phyloP scores from a whole-genome alignment of 1,140 invertebrate species.

The Brachionus sp. region DNA sequence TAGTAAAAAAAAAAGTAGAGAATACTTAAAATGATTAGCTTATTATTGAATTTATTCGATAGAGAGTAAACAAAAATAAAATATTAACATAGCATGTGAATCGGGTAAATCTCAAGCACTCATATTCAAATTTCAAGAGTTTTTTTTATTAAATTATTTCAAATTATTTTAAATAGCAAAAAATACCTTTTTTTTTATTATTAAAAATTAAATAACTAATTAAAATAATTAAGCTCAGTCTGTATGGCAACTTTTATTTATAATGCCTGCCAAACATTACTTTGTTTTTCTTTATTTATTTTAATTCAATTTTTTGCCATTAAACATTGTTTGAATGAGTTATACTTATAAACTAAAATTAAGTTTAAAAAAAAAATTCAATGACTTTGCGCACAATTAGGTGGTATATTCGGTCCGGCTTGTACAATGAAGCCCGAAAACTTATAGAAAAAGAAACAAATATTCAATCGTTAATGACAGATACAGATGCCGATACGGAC shows the following conservation, averaged over 20 bases:
- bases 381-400: background rate
- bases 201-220: constrained; percentile 10
- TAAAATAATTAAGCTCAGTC: constrained; percentile 18
- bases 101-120: background rate
- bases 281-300: constrained; percentile 2
- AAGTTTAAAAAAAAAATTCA: background rate
- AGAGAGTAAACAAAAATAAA: background rate
- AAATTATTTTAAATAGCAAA: background rate
- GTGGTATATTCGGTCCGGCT: background rate
- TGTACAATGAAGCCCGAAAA: constrained; percentile 9
- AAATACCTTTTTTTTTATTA: background rate
- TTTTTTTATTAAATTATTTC: constrained; percentile 1
- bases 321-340: background rate
- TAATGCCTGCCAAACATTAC: background rate
- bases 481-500: background rate
- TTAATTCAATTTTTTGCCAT: background rate
- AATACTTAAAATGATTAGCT: background rate
- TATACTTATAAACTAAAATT: background rate
- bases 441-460: background rate
- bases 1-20: background rate
- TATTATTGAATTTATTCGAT: too few species aligned
- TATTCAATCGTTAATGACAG: background rate
- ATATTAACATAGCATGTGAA: background rate
- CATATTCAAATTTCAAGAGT: background rate
- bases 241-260: constrained; percentile 38